A percentile compares a stretch with the other conserved stretches of the same genome.
These are phyloP conservation scores for Cephus spinipes DNA, from an alignment of 2,888 invertebrate genomes.

Conservation along the genomic window DNA sequence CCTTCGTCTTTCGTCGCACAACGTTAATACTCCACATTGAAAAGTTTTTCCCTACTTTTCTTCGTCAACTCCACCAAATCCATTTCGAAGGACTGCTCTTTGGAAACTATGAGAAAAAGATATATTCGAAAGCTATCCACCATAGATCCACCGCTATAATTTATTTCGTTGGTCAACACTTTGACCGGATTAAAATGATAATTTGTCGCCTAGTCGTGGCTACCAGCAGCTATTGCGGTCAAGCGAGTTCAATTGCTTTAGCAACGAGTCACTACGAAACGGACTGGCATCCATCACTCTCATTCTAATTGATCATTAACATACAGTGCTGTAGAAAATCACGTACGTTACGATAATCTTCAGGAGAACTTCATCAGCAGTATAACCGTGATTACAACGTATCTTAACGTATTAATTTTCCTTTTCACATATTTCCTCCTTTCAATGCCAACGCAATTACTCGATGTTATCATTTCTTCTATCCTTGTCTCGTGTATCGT, in stretches of 20 bases:
- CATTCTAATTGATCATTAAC: slow-evolving; percentile 41
- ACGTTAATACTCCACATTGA: neutral
- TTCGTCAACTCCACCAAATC: neutral
- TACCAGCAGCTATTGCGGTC: slow-evolving; percentile 43
- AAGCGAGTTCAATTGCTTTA: slow-evolving; percentile 53
- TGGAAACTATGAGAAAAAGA: neutral
- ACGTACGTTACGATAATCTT: neutral
- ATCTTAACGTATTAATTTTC: neutral
- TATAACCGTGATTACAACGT: neutral
- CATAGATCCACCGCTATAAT: neutral
- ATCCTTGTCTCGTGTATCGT: neutral
- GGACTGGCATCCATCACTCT: slow-evolving; percentile 41
- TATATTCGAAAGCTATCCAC: neutral
- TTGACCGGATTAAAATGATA: neutral
- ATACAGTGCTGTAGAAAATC: slow-evolving; percentile 29
- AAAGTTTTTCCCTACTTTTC: neutral
- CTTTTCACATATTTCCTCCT: neutral
- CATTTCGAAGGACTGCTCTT: neutral
- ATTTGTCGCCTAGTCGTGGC: neutral
- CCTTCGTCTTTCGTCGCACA: neutral
- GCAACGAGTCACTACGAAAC: slow-evolving; percentile 41
- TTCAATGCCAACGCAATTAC: slow-evolving; percentile 1
- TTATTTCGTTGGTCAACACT: neutral
- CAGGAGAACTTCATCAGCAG: neutral
- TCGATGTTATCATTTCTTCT: neutral